These are phyloP conservation scores for Morus bassanus DNA, from an alignment of 2,797 vertebrate genomes.

Conservation along the genomic window DNA sequence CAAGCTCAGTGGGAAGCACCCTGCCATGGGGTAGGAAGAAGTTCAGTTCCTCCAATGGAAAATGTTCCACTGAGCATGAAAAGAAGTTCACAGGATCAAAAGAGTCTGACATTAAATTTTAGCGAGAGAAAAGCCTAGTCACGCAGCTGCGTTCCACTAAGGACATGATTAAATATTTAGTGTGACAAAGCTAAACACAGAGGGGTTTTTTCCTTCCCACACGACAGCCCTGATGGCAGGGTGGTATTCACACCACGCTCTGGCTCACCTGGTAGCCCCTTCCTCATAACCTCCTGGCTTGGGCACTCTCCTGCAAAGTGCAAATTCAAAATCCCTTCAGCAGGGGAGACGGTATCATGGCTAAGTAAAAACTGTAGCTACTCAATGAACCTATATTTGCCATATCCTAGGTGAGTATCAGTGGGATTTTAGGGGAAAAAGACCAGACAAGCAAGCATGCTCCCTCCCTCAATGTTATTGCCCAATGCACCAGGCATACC, in stretches of 20 bases:
- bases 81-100: background rate
- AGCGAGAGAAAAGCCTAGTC: background rate
- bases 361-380: background rate
- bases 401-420: background rate
- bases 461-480: background rate
- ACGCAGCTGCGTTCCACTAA: background rate
- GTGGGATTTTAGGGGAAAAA: background rate
- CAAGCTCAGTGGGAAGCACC: background rate
- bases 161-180: background rate
- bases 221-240: background rate
- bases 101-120: background rate
- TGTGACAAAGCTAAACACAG: background rate
- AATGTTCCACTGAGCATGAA: background rate
- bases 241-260: fast-evolving
- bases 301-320: background rate
- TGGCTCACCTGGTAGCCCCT: background rate
- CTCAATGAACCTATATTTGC: background rate
- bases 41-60: background rate
- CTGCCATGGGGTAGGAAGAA: background rate
- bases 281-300: background rate
- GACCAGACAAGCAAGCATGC: background rate
- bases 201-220: background rate
- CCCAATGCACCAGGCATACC: background rate
- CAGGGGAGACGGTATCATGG: background rate
- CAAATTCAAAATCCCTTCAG: background rate